Conservation (phyloP, 2,113 vertebrate genomes). For the Orycteropus afer region DNA sequence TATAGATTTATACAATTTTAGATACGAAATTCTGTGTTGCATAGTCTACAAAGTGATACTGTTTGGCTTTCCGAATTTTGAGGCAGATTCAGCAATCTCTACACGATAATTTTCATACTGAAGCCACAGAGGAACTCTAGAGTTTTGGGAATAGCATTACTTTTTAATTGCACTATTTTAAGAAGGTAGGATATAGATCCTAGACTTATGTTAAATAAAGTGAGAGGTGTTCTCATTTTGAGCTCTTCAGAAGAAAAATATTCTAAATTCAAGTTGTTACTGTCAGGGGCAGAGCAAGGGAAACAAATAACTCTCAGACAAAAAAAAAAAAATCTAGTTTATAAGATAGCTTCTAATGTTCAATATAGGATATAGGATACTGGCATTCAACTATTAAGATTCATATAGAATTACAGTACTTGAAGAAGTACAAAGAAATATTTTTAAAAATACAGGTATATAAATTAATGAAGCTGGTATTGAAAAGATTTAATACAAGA, state of each 20-base stretch:
- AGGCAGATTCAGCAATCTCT: neutral
- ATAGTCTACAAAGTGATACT: neutral
- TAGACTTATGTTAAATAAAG: slow-evolving; percentile 68
- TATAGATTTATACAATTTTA: neutral
- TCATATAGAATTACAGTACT: slow-evolving; percentile 83
- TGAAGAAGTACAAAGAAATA: slow-evolving; percentile 85
- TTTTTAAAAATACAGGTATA: slow-evolving; percentile 78
- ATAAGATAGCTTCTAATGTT: slow-evolving; percentile 70
- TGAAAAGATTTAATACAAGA: slow-evolving; percentile 87
- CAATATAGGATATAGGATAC: slow-evolving; percentile 39
- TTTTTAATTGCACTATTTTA: slow-evolving; percentile 73
- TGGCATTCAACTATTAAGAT: slow-evolving; percentile 76
- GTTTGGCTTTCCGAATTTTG: neutral
- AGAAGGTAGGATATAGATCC: slow-evolving; percentile 51
- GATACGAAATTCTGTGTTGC: neutral
- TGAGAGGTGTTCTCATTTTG: slow-evolving; percentile 62
- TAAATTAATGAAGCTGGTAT: slow-evolving; percentile 87
- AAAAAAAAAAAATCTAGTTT: slow-evolving; percentile 50
- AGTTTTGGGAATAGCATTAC: slow-evolving; percentile 52
- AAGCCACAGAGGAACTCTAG: slow-evolving; percentile 25
- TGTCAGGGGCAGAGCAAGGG: neutral
- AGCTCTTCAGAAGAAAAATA: slow-evolving; percentile 43
- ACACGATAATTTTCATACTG: neutral
- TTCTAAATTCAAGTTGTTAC: slow-evolving; percentile 52
- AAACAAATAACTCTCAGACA: slow-evolving; percentile 69